phyloP scores from a whole-genome alignment of 1,140 invertebrate genomes.

The Drosophila setifemur region DNA sequence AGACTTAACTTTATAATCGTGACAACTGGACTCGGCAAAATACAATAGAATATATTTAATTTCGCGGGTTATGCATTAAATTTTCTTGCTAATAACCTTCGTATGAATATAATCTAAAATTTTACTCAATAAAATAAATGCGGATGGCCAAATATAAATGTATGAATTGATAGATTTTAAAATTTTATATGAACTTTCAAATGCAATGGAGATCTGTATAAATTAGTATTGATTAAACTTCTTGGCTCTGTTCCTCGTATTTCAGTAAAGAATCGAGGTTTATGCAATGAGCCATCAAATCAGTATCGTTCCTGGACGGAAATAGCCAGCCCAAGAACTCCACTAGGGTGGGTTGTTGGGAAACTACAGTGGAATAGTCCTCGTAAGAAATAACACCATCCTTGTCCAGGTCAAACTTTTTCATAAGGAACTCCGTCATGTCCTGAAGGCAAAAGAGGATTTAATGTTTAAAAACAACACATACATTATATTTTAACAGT shows the following conservation, averaged over 20 bases:
- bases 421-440: slow-evolving; percentile 86
- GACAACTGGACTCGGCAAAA: too few relatives aligned
- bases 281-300: slow-evolving; percentile 31
- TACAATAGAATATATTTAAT: too few relatives aligned
- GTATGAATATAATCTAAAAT: too few relatives aligned
- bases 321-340: slow-evolving; percentile 91
- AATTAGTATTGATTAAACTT: too few relatives aligned
- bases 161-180: not conserved
- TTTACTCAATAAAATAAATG: too few relatives aligned
- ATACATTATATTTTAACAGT: not conserved
- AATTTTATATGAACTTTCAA: too few relatives aligned
- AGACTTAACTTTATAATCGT: too few relatives aligned
- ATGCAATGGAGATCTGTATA: too few relatives aligned
- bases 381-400: slow-evolving; percentile 89
- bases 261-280: slow-evolving; percentile 14
- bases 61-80: too few relatives aligned
- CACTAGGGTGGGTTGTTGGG: slow-evolving; percentile 87
- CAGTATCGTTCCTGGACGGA: slow-evolving; percentile 81
- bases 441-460: slow-evolving; percentile 9
- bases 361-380: slow-evolving; percentile 87
- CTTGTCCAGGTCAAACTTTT: slow-evolving; percentile 89
- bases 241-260: not conserved
- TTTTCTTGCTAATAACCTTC: too few relatives aligned
- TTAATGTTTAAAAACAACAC: not conserved
- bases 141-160: too few relatives aligned